phyloP scores from a whole-genome alignment of 2,888 invertebrate genomes.

The Chalcis sispes region DNA sequence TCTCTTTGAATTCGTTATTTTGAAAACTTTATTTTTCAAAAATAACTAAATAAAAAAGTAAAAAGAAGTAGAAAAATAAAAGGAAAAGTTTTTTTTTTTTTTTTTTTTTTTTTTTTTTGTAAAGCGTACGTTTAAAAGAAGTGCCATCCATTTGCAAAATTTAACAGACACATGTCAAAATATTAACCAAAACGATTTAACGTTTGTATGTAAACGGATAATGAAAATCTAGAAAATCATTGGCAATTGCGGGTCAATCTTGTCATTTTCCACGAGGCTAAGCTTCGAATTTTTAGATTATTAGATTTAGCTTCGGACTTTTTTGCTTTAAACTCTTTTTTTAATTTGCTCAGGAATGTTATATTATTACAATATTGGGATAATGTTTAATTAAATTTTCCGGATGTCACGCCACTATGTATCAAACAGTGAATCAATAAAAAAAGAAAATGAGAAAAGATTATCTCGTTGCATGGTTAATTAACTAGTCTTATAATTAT shows the following conservation, averaged over 20 bases:
- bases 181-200: slow-evolving; percentile 28
- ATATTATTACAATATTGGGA: neutral
- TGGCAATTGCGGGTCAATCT: slow-evolving; percentile 73
- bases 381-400: neutral
- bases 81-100: too few species aligned
- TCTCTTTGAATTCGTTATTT: too few species aligned
- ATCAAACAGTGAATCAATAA: neutral
- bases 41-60: too few species aligned
- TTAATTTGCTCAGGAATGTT: slow-evolving; percentile 27
- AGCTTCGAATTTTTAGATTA: neutral
- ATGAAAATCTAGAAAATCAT: slow-evolving; percentile 66
- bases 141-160: slow-evolving; percentile 61
- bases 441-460: slow-evolving; percentile 4
- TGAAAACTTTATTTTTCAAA: too few species aligned
- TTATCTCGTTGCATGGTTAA: slow-evolving; percentile 43
- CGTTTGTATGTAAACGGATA: slow-evolving; percentile 35
- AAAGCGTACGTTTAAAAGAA: slow-evolving; percentile 54
- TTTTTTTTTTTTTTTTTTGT: slow-evolving; percentile 47
- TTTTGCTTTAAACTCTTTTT: slow-evolving; percentile 23
- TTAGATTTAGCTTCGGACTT: slow-evolving; percentile 8
- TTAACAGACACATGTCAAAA: slow-evolving; percentile 19
- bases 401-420: slow-evolving; percentile 3
- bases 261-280: slow-evolving; percentile 72
- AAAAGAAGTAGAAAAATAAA: too few species aligned
- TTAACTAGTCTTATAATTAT: slow-evolving; percentile 21